These are phyloP conservation scores for rabbit (Oryctolagus cuniculus) DNA, from an alignment of 2,113 vertebrate species.

Conservation along the genomic window DNA sequence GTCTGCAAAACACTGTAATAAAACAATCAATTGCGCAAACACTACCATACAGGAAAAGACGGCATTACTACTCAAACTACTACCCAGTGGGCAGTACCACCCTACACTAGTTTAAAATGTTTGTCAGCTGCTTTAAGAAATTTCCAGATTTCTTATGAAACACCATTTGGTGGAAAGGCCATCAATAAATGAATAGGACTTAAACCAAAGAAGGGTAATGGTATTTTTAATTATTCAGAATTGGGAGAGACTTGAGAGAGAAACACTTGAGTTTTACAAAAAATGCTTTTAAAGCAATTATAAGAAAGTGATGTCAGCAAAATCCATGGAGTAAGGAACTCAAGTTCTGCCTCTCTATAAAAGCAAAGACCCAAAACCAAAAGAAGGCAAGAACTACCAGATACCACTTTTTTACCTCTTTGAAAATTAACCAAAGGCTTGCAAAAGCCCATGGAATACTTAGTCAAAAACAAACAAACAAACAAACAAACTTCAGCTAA, in stretches of 20 bases:
- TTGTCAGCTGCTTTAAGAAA: background rate
- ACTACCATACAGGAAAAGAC: background rate
- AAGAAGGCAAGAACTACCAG: background rate
- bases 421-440: constrained; percentile 54
- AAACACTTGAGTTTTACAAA: constrained; percentile 17
- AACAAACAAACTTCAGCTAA: background rate
- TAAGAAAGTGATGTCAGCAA: background rate
- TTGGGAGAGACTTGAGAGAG: background rate
- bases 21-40: background rate
- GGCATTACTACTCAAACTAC: background rate
- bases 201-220: constrained; percentile 3
- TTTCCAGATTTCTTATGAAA: background rate
- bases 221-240: constrained; percentile 63
- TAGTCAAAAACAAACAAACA: background rate
- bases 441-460: background rate
- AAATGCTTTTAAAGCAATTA: constrained; percentile 46
- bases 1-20: background rate
- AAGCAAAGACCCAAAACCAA: background rate
- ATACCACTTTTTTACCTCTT: constrained; percentile 9
- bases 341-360: background rate
- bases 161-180: background rate
- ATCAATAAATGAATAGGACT: background rate
- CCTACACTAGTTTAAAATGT: background rate
- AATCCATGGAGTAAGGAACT: constrained; percentile 16
- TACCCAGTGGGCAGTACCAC: background rate